Conservation (phyloP, 2,113 vertebrate genomes). For the Dromas ardeola region DNA sequence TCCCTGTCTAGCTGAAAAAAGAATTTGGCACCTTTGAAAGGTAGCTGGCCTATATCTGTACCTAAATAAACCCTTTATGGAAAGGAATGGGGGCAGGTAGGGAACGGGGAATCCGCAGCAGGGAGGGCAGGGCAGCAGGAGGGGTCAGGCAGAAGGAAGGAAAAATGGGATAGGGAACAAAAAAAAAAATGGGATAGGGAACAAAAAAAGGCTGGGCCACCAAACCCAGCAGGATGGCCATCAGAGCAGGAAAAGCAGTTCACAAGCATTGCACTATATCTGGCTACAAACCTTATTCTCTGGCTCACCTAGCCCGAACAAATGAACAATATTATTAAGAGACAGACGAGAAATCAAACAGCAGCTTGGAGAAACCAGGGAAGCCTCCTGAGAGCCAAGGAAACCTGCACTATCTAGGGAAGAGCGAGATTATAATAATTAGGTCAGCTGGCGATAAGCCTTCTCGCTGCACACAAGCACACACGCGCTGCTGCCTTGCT, state of each 20-base stretch:
- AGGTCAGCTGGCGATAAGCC: constrained; percentile 46
- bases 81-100: not conserved
- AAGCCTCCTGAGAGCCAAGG: constrained; percentile 8
- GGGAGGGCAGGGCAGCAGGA: not conserved
- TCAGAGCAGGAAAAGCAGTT: not conserved
- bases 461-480: not conserved
- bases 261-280: not conserved
- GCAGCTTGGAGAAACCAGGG: constrained; percentile 18
- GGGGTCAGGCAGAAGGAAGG: not conserved
- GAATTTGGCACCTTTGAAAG: not conserved
- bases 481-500: accelerated
- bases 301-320: accelerated
- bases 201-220: not conserved
- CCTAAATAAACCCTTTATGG: not conserved
- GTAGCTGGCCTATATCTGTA: not conserved
- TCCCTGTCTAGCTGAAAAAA: not conserved
- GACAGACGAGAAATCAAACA: not conserved
- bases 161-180: not conserved
- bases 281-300: not conserved
- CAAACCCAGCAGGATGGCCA: not conserved
- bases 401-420: not conserved
- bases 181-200: not conserved
- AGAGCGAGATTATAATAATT: constrained; percentile 16
- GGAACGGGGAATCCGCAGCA: not conserved
- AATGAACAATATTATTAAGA: not conserved